Percentiles rank a stretch among this genome's conserved stretches.
phyloP scores from a whole-genome alignment of 2,797 vertebrate species.

The Squalus acanthias region DNA sequence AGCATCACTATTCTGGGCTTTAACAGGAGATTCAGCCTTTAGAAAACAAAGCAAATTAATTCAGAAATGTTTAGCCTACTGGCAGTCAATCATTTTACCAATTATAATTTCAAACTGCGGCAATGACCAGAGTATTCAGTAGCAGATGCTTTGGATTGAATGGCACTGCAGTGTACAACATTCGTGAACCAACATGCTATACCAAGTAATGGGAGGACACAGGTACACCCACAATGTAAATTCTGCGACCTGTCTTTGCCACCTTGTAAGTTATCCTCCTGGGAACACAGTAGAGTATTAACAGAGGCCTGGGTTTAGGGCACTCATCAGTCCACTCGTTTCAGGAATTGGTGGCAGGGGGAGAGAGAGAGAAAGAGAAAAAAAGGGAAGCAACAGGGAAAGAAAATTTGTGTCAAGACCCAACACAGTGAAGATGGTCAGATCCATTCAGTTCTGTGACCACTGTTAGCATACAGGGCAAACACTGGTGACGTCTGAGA shows the following conservation, averaged over 20 bases:
- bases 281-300: not conserved
- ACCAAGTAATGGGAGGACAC: not conserved
- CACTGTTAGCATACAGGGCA: not conserved
- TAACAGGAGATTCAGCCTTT: conserved; percentile 55
- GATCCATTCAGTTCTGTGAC: not conserved
- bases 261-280: not conserved
- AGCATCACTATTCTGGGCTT: conserved; percentile 63
- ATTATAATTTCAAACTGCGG: not conserved
- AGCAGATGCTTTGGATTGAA: not conserved
- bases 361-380: not conserved
- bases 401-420: not conserved
- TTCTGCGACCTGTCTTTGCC: not conserved
- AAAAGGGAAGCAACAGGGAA: not conserved
- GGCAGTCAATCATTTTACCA: not conserved
- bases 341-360: not conserved
- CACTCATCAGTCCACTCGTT: not conserved
- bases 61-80: not conserved
- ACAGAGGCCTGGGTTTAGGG: not conserved
- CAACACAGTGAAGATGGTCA: not conserved
- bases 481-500: not conserved
- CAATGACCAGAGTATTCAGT: not conserved
- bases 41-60: not conserved
- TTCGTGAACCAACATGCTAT: not conserved
- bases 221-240: not conserved
- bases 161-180: not conserved